These are phyloP conservation scores for Rhizomys pruinosus DNA, from an alignment of 2,113 vertebrate genomes.

Conservation along the genomic window DNA sequence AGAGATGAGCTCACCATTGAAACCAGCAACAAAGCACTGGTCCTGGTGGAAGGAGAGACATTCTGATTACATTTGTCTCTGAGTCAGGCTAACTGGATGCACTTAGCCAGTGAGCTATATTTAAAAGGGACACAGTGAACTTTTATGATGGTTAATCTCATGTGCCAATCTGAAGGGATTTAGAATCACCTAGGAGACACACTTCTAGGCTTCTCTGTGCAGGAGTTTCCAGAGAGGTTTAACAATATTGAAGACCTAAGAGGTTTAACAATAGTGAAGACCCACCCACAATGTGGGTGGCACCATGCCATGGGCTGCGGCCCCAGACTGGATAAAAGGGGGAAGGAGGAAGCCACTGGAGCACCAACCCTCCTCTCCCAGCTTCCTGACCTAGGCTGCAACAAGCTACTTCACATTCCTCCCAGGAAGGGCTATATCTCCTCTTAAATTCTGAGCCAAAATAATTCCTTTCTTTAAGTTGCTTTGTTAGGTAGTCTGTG, in stretches of 20 bases:
- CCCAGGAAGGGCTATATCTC: background rate
- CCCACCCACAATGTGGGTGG: background rate
- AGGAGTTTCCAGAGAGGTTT: background rate
- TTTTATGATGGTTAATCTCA: background rate
- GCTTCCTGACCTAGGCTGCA: background rate
- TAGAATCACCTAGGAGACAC: background rate
- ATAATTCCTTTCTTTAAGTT: background rate
- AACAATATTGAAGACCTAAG: no score
- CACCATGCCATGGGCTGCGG: background rate
- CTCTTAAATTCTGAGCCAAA: background rate
- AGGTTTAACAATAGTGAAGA: no score
- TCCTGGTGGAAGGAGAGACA: conserved; percentile 2
- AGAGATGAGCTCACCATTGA: background rate
- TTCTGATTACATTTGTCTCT: background rate
- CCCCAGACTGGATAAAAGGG: background rate
- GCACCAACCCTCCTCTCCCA: background rate
- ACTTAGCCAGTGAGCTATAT: background rate
- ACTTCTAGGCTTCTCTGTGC: background rate
- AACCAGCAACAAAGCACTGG: background rate
- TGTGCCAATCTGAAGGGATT: background rate
- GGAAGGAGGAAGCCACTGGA: no score
- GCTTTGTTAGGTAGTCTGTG: background rate
- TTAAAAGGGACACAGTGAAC: background rate
- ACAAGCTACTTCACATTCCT: background rate
- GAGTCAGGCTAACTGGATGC: background rate